Evolutionary conservation across 2,888 invertebrate genomes (phyloP).

Genomic region (Heteromyza rotundicornis): DNA sequence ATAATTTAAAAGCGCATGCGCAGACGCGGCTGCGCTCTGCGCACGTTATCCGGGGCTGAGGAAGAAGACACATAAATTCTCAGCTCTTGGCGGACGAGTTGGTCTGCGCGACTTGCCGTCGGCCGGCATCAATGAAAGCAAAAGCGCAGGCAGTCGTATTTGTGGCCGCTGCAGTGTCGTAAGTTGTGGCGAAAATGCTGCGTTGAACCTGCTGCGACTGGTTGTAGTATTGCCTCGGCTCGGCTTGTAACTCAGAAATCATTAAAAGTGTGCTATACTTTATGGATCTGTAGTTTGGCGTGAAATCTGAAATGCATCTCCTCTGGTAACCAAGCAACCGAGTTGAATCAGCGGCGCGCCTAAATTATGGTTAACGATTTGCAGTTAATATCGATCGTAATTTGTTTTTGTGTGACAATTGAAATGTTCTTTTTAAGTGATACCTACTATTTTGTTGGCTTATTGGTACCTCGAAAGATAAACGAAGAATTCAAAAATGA

Average conservation of each 20-base stretch:
- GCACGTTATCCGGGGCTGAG: slow-evolving; percentile 19
- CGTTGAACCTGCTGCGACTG: slow-evolving; percentile 57
- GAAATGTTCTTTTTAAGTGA: slow-evolving; percentile 34
- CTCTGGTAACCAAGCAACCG: slow-evolving; percentile 49
- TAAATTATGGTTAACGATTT: slow-evolving; percentile 60
- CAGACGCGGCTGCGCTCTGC: slow-evolving; percentile 35
- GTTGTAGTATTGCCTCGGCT: neutral
- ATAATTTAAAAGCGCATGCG: slow-evolving; percentile 54
- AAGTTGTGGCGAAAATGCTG: slow-evolving; percentile 60
- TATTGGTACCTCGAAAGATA: too few species aligned
- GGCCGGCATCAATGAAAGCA: slow-evolving; percentile 22
- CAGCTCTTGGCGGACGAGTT: slow-evolving; percentile 29
- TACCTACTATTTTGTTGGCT: too few species aligned
- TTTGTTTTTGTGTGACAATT: slow-evolving; percentile 24
- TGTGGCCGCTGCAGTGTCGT: slow-evolving; percentile 43
- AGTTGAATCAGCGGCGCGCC: slow-evolving; percentile 25
- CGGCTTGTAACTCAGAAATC: slow-evolving; percentile 58
- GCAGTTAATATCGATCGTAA: slow-evolving; percentile 53
- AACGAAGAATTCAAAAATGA: too few species aligned
- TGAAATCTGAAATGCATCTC: slow-evolving; percentile 49
- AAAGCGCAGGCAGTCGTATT: slow-evolving; percentile 10
- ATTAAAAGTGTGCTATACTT: slow-evolving; percentile 56
- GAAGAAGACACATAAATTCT: slow-evolving; percentile 56
- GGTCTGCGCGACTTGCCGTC: neutral
- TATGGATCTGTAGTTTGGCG: slow-evolving; percentile 54